Percentiles rank a stretch among this genome's conserved stretches.
Evolutionary conservation across 2,113 vertebrate genomes (phyloP).

Genomic region (Tupaia tana): DNA sequence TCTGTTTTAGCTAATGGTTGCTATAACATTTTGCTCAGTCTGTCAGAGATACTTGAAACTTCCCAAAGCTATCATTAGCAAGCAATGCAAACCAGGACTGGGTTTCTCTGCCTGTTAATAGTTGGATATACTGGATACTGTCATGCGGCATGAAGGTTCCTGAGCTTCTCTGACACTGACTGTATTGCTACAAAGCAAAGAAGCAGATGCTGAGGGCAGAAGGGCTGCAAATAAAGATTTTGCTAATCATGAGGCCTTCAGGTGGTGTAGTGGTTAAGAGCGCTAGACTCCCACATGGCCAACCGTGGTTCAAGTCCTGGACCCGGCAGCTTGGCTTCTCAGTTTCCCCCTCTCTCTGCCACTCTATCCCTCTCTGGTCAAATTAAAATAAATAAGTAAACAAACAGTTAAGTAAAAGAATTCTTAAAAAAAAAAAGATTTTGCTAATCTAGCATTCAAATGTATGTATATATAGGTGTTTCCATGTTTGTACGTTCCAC

Average conservation of each 20-base stretch:
- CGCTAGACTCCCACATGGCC: no score
- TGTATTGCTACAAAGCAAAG: neutral
- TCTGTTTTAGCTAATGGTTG: conserved; percentile 28
- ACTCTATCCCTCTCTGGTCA: no score
- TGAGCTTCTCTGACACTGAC: neutral
- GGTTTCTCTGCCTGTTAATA: neutral
- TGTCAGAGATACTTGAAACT: conserved; percentile 50
- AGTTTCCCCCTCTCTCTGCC: no score
- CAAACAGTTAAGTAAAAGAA: neutral
- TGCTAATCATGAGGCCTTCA: no score
- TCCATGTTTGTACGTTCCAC: neutral
- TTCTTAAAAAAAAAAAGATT: neutral
- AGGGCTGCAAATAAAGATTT: neutral
- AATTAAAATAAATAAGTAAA: no score
- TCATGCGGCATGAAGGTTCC: neutral
- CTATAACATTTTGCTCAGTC: conserved; percentile 38
- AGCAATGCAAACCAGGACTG: neutral
- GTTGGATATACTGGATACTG: neutral
- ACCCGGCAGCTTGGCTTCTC: no score
- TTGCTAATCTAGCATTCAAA: neutral
- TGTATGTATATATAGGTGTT: no score
- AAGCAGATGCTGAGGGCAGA: neutral
- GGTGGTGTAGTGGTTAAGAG: no score
- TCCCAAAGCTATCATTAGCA: conserved; percentile 35
- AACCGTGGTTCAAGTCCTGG: no score